Conservation (phyloP, 2,113 vertebrate genomes). For the Crotalus horridus region DNA sequence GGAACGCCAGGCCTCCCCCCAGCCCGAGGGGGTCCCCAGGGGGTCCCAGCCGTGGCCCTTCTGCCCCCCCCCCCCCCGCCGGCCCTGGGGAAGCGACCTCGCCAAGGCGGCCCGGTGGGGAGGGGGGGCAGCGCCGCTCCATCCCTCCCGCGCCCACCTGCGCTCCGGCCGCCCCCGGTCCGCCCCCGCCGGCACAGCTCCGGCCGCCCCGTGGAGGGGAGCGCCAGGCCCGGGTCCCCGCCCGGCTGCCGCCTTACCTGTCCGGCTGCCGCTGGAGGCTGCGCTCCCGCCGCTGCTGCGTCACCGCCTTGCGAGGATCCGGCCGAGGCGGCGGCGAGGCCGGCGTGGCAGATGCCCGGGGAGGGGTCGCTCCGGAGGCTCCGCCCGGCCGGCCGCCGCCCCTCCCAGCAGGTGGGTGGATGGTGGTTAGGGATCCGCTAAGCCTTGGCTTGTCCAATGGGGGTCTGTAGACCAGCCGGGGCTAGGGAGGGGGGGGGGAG, state of each 20-base stretch:
- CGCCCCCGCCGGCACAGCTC: background rate
- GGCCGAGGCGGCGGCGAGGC: background rate
- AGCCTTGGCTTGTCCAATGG: background rate
- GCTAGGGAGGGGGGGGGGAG: too few relatives aligned
- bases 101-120: background rate
- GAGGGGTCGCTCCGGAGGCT: background rate
- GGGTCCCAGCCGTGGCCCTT: background rate
- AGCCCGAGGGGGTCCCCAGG: background rate
- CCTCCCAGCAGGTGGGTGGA: background rate
- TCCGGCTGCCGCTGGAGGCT: background rate
- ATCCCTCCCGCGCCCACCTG: background rate
- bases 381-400: background rate
- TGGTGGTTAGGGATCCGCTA: background rate
- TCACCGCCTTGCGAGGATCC: background rate
- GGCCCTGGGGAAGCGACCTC: background rate
- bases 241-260: background rate
- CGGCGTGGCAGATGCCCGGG: background rate
- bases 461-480: background rate
- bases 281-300: background rate
- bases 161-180: background rate
- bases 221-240: too few relatives aligned
- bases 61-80: background rate
- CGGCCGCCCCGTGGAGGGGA: background rate
- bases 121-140: background rate
- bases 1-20: background rate